Percentiles rank a stretch among this genome's conserved stretches.
phyloP scores from a whole-genome alignment of 2,113 vertebrate genomes.

The Oryzias celebensis region DNA sequence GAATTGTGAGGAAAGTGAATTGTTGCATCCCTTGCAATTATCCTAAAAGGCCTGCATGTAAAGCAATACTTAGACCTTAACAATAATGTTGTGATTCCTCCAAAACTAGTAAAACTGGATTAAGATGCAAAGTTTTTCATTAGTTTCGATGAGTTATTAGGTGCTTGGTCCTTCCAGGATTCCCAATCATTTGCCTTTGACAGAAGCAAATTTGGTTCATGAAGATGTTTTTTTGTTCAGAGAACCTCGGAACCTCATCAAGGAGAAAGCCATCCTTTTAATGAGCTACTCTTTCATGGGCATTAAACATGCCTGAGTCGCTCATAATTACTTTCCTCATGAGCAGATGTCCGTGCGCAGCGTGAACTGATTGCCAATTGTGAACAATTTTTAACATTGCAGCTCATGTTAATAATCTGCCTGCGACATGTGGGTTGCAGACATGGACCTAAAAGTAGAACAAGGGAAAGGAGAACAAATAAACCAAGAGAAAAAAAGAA shows the following conservation, averaged over 20 bases:
- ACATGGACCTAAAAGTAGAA: constrained; percentile 5
- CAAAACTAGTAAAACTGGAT: background rate
- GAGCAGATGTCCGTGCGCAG: constrained; percentile 14
- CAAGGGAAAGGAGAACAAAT: background rate
- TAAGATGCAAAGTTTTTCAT: background rate
- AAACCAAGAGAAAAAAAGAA: constrained; percentile 14
- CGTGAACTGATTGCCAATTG: constrained; percentile 9
- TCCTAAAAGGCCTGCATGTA: no score
- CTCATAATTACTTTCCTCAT: constrained; percentile 31
- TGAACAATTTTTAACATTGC: constrained; percentile 7
- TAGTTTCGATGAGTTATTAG: background rate
- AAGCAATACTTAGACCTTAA: no score
- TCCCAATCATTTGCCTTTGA: constrained; percentile 15
- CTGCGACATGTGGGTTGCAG: constrained; percentile 11
- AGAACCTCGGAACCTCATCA: constrained; percentile 6
- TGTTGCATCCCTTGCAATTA: no score
- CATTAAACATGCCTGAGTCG: constrained; percentile 28
- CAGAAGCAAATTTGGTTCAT: constrained; percentile 5
- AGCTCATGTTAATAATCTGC: constrained; percentile 11
- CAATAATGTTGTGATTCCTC: no score
- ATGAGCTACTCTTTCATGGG: constrained; percentile 23
- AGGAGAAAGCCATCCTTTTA: constrained; percentile 21
- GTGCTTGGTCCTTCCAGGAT: background rate
- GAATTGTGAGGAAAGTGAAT: no score
- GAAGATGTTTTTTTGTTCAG: constrained; percentile 1